These are phyloP conservation scores for Saxicola maurus DNA, from an alignment of 2,797 vertebrate species.

Conservation along the genomic window DNA sequence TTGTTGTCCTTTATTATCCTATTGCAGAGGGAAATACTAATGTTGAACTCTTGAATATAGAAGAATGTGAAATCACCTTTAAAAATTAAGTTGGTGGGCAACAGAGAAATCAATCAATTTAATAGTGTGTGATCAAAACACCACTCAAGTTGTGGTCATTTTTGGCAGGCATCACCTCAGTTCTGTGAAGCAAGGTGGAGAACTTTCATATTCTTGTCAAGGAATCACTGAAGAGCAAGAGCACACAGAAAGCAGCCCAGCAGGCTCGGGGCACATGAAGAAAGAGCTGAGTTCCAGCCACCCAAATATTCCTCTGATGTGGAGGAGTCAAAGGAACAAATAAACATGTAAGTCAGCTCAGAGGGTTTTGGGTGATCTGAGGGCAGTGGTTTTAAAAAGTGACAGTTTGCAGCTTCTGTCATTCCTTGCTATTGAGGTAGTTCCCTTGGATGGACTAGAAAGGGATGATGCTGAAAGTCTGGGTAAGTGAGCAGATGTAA, in stretches of 20 bases:
- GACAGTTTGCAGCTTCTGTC: background rate
- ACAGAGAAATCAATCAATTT: background rate
- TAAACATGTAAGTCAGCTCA: background rate
- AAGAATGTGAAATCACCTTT: background rate
- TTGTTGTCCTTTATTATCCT: background rate
- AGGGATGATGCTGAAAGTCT: background rate
- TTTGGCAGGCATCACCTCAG: slow-evolving; percentile 64
- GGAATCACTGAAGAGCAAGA: slow-evolving; percentile 60
- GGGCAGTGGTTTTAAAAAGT: background rate
- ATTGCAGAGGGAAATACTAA: background rate
- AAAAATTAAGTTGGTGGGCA: background rate
- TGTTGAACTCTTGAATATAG: background rate
- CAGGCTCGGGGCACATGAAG: slow-evolving; percentile 3
- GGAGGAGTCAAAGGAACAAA: background rate
- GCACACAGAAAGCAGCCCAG: background rate
- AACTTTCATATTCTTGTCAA: slow-evolving; percentile 67
- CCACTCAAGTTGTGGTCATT: background rate
- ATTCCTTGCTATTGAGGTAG: background rate
- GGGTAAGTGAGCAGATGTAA: background rate
- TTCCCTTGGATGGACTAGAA: background rate
- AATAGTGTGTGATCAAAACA: background rate
- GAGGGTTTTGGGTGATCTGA: background rate
- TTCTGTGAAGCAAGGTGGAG: slow-evolving; percentile 66
- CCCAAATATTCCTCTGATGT: slow-evolving; percentile 1
- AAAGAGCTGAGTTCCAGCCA: slow-evolving; percentile 46